Evolutionary conservation across 2,888 invertebrate genomes (phyloP).

Genomic region (Xylota segnis): DNA sequence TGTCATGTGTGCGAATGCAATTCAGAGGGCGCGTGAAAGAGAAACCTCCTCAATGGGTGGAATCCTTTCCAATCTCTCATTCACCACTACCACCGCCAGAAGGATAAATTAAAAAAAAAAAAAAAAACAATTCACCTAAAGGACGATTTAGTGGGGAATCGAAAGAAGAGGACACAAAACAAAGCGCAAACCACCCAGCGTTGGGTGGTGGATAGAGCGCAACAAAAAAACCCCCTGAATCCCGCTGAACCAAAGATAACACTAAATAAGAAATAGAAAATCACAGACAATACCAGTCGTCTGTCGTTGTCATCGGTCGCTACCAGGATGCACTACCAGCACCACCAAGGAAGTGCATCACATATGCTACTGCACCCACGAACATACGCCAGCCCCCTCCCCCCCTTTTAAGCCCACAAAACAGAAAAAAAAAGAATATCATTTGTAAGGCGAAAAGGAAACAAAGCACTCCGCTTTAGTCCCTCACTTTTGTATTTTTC

Average conservation of each 20-base stretch:
- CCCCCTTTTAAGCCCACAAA: neutral
- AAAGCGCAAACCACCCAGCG: constrained; percentile 20
- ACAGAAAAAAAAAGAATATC: constrained; percentile 25
- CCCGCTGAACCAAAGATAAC: constrained; percentile 67
- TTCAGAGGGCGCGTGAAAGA: constrained; percentile 33
- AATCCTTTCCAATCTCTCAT: constrained; percentile 63
- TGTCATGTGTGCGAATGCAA: constrained; percentile 69
- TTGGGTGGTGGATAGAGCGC: neutral
- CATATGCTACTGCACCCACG: constrained; percentile 63
- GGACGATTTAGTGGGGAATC: constrained; percentile 53
- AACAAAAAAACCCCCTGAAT: constrained; percentile 8
- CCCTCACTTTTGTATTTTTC: constrained; percentile 76
- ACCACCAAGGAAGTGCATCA: constrained; percentile 69
- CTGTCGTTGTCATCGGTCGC: constrained; percentile 39
- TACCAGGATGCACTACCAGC: constrained; percentile 53
- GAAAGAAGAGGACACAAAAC: constrained; percentile 48
- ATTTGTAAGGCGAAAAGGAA: constrained; percentile 71
- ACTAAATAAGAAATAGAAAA: constrained; percentile 76
- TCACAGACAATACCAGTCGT: constrained; percentile 70
- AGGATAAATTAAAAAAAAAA: constrained; percentile 63
- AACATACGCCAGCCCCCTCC: constrained; percentile 19
- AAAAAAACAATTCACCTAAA: constrained; percentile 43
- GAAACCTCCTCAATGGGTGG: constrained; percentile 32
- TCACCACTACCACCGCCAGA: constrained; percentile 61
- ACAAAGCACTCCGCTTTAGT: constrained; percentile 73